Percentiles rank a stretch among this genome's conserved stretches.
Conservation (phyloP, 2,113 vertebrate genomes). For the Nothocercus nigrocapillus region DNA sequence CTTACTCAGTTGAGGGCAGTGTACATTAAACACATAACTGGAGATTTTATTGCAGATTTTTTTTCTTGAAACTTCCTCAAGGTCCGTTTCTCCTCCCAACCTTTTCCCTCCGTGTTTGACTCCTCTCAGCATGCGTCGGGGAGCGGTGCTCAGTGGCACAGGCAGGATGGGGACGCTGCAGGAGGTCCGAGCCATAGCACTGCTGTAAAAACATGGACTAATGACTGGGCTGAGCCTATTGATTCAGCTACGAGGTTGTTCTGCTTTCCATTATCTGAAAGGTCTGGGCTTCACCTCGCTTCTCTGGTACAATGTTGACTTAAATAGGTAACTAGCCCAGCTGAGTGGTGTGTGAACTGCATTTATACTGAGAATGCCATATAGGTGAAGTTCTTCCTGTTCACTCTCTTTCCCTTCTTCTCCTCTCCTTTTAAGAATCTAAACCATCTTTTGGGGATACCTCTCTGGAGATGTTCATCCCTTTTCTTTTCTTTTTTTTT, state of each 20-base stretch:
- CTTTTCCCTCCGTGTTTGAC: conserved; percentile 40
- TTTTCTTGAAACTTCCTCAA: background rate
- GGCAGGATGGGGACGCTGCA: background rate
- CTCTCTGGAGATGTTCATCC: background rate
- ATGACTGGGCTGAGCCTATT: conserved; percentile 37
- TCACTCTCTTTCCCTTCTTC: background rate
- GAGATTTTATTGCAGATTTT: background rate
- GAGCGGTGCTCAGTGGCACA: background rate
- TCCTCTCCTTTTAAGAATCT: background rate
- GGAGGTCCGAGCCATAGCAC: background rate
- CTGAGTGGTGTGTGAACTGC: background rate
- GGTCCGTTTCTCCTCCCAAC: background rate
- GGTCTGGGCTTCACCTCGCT: conserved; percentile 18
- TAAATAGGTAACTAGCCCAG: background rate
- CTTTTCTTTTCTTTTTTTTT: background rate
- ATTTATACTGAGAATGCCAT: background rate
- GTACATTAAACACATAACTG: background rate
- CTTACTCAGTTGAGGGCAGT: background rate
- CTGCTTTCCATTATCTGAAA: conserved; percentile 25
- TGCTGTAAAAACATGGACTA: conserved; percentile 35
- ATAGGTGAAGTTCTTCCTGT: background rate
- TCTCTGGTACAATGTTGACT: background rate
- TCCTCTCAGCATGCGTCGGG: background rate
- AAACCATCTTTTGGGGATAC: background rate
- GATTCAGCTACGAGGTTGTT: conserved; percentile 45